Evolutionary conservation across 2,113 vertebrate species (phyloP).

Genomic region (Ramphastos sulfuratus): DNA sequence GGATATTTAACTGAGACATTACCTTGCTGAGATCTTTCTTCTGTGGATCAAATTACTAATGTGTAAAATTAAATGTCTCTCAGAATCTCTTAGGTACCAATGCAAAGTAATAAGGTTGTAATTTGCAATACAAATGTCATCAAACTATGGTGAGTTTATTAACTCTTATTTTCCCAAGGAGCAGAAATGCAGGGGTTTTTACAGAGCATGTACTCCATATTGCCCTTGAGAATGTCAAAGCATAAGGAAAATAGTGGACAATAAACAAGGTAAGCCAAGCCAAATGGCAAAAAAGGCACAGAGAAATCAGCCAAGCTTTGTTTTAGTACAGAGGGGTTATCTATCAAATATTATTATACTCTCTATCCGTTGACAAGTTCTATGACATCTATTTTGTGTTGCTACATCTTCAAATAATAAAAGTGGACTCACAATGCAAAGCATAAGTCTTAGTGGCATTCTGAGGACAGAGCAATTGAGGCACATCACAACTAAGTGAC

Average conservation of each 20-base stretch:
- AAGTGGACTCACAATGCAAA: neutral
- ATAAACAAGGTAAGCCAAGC: neutral
- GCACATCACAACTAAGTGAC: neutral
- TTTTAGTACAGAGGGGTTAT: neutral
- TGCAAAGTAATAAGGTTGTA: neutral
- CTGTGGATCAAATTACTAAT: neutral
- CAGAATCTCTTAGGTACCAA: neutral
- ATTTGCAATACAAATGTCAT: neutral
- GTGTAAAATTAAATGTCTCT: neutral
- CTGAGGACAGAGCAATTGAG: neutral
- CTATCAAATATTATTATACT: neutral
- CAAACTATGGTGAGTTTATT: neutral
- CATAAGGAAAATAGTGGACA: neutral
- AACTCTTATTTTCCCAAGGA: neutral
- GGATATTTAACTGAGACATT: neutral
- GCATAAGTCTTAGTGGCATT: neutral
- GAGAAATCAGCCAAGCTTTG: neutral
- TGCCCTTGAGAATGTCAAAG: neutral
- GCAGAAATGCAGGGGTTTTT: neutral
- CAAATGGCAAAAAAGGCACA: neutral
- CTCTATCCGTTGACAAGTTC: neutral
- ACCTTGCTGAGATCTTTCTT: neutral
- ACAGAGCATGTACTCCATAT: neutral
- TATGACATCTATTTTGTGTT: neutral
- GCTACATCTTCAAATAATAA: neutral